Evolutionary conservation across 2,888 invertebrate genomes (phyloP), one percentile per base, ranked within the genome.

Genomic region (Phlogophora meticulosa): DNA sequence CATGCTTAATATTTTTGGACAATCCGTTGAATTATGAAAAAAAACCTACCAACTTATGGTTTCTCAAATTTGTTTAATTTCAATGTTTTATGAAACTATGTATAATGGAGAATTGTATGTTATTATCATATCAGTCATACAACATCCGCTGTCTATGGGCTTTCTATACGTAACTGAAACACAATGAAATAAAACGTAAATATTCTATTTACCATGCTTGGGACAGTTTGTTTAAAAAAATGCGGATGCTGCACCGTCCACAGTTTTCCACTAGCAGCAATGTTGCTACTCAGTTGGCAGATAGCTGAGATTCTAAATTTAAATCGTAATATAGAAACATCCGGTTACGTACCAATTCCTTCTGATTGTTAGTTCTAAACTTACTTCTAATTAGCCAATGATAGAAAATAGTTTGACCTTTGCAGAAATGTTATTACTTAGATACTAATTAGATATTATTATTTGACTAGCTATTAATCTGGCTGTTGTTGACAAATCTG

Each of bases 371-470:
- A 9, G 7, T 42, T 62, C 59, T 75, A 34, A 53, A 74, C 22
- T 49, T 65, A 48, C 58, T 43, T 46, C 67, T 72, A 72, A 76
- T 76, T 76, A 62, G 52, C 62, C 34, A 11, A 34, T 11, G 15
- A 34, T 11, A 55, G 61, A 71, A 65, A 71, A 62, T 56, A 52
- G 61, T 67, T 56, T 76, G 67, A 77, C 71, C 70, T 67, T n/a
- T 43, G 45, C 15, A 61, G 24, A 65, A 74, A 17, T 59, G 24
- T 58, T 17, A 61, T 64, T 63, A 56, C 28, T 48, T 51, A 40
- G 17, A 38, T 49, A 74, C 52, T 55, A 32, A 58, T 74, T 61
- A 28, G 28, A 28, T 28, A 66, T 40, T 65, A 51, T 45, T 2
- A 42, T 46, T 51, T 46, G 45, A 75, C 71, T 61, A 75, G 60